phyloP scores from a whole-genome alignment of 2,888 invertebrate genomes.

The Tenodera sinensis region DNA sequence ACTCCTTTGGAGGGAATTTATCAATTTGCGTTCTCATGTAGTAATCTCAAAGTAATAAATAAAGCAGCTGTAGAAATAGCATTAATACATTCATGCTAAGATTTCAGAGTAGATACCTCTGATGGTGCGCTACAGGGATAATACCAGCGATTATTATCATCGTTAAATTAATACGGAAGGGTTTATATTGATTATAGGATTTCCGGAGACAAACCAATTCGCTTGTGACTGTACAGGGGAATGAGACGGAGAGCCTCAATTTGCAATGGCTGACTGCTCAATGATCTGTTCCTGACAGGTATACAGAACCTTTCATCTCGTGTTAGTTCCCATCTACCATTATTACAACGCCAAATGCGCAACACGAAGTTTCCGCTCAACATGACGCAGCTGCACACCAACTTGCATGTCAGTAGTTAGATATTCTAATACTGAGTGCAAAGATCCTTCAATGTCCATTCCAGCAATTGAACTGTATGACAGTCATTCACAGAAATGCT shows the following conservation, averaged over 20 bases:
- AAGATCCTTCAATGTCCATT: no score
- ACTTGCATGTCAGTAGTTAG: no score
- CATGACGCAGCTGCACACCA: background rate
- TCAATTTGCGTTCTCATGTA: no score
- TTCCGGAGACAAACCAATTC: background rate
- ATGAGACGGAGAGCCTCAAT: background rate
- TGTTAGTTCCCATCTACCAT: background rate
- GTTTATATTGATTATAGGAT: background rate
- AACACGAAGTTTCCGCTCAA: background rate
- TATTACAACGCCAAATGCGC: background rate
- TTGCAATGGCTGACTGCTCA: background rate
- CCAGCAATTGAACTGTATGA: no score
- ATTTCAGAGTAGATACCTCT: no score
- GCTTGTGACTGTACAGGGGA: background rate
- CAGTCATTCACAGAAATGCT: no score
- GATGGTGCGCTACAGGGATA: no score
- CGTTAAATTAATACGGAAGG: background rate
- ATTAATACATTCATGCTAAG: no score
- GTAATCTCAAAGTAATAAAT: no score
- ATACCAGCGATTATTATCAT: background rate
- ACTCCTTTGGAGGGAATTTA: no score
- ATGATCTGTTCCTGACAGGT: slow-evolving; percentile 13
- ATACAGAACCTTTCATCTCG: background rate
- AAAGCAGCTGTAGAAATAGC: no score
- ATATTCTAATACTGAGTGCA: no score